These are phyloP conservation scores for Polyodon spathula DNA, from an alignment of 2,113 vertebrate species.

Conservation along the genomic window DNA sequence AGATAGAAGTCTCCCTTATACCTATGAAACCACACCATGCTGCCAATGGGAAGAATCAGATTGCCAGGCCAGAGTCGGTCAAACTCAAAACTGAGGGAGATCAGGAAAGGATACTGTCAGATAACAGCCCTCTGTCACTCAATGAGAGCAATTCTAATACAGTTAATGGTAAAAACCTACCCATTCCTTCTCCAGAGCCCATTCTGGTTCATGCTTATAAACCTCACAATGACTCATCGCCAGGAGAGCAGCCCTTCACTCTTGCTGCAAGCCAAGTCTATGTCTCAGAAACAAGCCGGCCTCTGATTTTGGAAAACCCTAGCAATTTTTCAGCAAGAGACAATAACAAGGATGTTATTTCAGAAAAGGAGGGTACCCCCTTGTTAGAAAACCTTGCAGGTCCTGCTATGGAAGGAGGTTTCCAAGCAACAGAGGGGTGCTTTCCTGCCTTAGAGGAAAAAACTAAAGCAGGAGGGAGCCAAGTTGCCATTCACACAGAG, in stretches of 20 bases:
- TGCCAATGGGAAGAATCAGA: conserved; percentile 31
- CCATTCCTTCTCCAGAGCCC: conserved; percentile 29
- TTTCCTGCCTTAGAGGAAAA: neutral
- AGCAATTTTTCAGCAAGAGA: too few relatives aligned
- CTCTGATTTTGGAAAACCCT: too few relatives aligned
- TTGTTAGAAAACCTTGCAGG: too few relatives aligned
- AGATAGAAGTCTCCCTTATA: conserved; percentile 55
- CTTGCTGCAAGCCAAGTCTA: neutral
- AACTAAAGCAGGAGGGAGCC: too few relatives aligned
- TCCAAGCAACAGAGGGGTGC: neutral
- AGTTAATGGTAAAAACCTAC: conserved; percentile 9
- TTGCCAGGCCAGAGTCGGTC: neutral
- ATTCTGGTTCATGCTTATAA: conserved; percentile 23
- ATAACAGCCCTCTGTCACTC: conserved; percentile 22
- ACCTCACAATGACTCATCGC: conserved; percentile 13
- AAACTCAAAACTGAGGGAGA: neutral
- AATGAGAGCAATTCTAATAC: conserved; percentile 21
- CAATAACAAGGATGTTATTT: too few relatives aligned
- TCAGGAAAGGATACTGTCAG: conserved; percentile 23
- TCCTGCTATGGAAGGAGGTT: neutral
- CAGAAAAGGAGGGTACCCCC: too few relatives aligned
- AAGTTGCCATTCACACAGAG: neutral
- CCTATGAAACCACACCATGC: conserved; percentile 35
- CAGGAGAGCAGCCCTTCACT: conserved; percentile 12
- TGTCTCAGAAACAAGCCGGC: neutral